Evolutionary conservation across 2,888 invertebrate species (phyloP).

Genomic region (Pterostichus madidus): DNA sequence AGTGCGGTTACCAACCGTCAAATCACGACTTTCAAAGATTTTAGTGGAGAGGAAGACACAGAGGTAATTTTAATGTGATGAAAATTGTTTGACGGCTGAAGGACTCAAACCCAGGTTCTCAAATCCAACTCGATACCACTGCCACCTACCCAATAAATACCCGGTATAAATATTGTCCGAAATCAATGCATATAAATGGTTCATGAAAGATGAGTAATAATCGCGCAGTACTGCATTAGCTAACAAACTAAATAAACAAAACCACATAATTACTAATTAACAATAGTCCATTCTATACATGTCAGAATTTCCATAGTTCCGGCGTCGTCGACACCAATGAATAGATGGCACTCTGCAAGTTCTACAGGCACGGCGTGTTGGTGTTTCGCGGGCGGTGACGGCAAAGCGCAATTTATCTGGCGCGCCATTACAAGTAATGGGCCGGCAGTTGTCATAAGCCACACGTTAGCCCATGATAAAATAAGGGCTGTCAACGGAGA

Average conservation of each 20-base stretch:
- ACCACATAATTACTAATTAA: constrained; percentile 39
- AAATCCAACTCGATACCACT: no score
- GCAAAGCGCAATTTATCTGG: constrained; percentile 64
- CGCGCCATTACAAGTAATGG: constrained; percentile 67
- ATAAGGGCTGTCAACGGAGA: constrained; percentile 63
- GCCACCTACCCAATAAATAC: no score
- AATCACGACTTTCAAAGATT: no score
- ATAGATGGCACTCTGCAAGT: constrained; percentile 37
- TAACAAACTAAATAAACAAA: constrained; percentile 23
- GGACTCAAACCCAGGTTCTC: no score
- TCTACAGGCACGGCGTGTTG: constrained; percentile 9
- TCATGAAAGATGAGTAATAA: neutral
- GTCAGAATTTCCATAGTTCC: constrained; percentile 44
- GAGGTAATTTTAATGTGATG: no score
- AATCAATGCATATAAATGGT: neutral
- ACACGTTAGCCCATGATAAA: constrained; percentile 67
- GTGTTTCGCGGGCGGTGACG: constrained; percentile 56
- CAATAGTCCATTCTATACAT: constrained; percentile 33
- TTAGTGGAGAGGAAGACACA: no score
- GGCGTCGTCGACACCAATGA: constrained; percentile 38
- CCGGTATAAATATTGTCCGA: no score
- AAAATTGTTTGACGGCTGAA: no score
- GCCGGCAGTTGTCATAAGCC: constrained; percentile 67
- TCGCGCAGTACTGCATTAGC: neutral
- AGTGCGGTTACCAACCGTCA: no score